A percentile compares a stretch with the other conserved stretches of the same genome.
These are phyloP conservation scores for Esox masquinongy DNA, from an alignment of 2,797 vertebrate genomes.

Conservation along the genomic window DNA sequence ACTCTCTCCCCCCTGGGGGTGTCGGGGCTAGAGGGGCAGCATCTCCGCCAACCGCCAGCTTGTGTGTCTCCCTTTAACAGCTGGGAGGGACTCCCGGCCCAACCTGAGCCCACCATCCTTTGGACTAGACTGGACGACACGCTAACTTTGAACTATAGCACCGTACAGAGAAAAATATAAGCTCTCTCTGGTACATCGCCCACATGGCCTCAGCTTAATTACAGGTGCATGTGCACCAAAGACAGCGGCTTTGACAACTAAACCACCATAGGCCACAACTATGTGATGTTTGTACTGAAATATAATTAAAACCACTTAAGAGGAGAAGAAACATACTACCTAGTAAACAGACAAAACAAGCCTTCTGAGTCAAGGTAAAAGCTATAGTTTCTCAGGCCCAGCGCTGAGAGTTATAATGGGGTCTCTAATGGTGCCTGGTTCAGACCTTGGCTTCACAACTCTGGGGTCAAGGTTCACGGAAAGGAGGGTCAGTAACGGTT, in stretches of 20 bases:
- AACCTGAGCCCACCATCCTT: conserved; percentile 52
- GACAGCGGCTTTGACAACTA: too few species aligned
- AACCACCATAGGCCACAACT: neutral
- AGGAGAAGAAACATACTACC: neutral
- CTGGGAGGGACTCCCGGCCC: conserved; percentile 67
- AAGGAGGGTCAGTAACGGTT: conserved; percentile 40
- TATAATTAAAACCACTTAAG: neutral
- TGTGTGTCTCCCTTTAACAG: conserved; percentile 79
- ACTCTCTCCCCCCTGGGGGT: conserved; percentile 54
- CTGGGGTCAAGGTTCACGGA: conserved; percentile 41
- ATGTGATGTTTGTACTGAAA: neutral
- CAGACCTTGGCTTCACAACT: conserved; percentile 7
- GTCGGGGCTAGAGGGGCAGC: conserved; percentile 43
- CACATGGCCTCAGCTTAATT: conserved; percentile 17
- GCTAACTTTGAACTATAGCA: conserved; percentile 77
- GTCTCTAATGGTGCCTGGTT: conserved; percentile 15
- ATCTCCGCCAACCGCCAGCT: conserved; percentile 69
- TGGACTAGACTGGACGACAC: conserved; percentile 55
- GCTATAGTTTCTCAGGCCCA: conserved; percentile 20
- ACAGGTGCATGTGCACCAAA: neutral
- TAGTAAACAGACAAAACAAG: neutral
- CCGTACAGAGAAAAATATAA: conserved; percentile 36
- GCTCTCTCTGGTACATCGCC: conserved; percentile 15
- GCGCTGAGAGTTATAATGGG: conserved; percentile 28
- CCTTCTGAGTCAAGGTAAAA: neutral